Percentiles rank a stretch among this genome's conserved stretches.
Evolutionary conservation across 2,888 invertebrate genomes (phyloP).

Genomic region (Synergus gifuensis): DNA sequence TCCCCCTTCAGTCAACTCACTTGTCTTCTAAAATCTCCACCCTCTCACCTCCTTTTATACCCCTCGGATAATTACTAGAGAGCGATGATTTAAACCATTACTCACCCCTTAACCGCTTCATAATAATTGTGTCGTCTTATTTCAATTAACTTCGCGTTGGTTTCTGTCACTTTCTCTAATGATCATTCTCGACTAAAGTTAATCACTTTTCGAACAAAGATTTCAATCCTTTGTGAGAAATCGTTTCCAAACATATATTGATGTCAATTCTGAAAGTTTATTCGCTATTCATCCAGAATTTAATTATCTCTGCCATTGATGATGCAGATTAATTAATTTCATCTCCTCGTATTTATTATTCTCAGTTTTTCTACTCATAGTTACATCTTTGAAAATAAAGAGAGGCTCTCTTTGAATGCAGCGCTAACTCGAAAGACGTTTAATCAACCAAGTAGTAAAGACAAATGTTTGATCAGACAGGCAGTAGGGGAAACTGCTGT

Average conservation of each 20-base stretch:
- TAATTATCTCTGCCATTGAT: neutral
- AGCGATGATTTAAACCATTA: constrained; percentile 10
- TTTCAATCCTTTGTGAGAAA: too few relatives aligned
- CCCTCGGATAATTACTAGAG: constrained; percentile 1
- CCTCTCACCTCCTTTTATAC: constrained; percentile 40
- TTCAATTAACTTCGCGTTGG: neutral
- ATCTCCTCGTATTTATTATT: neutral
- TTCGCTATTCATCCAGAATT: too few relatives aligned
- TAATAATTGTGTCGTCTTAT: constrained; percentile 21
- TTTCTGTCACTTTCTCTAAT: constrained; percentile 12
- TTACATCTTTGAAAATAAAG: neutral
- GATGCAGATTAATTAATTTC: neutral
- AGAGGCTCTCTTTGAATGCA: neutral
- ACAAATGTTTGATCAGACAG: constrained; percentile 76
- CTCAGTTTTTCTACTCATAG: neutral
- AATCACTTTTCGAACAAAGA: neutral
- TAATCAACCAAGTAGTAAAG: constrained; percentile 75
- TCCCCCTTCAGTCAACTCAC: constrained; percentile 30
- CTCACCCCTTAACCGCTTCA: constrained; percentile 16
- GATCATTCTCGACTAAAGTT: neutral
- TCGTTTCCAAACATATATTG: neutral
- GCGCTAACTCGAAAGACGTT: constrained; percentile 62
- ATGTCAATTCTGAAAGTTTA: neutral
- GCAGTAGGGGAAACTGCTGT: constrained; percentile 56
- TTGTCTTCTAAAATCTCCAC: constrained; percentile 29